These are phyloP conservation scores for Perognathus longimembris DNA, from an alignment of 2,113 vertebrate species.

Conservation along the genomic window DNA sequence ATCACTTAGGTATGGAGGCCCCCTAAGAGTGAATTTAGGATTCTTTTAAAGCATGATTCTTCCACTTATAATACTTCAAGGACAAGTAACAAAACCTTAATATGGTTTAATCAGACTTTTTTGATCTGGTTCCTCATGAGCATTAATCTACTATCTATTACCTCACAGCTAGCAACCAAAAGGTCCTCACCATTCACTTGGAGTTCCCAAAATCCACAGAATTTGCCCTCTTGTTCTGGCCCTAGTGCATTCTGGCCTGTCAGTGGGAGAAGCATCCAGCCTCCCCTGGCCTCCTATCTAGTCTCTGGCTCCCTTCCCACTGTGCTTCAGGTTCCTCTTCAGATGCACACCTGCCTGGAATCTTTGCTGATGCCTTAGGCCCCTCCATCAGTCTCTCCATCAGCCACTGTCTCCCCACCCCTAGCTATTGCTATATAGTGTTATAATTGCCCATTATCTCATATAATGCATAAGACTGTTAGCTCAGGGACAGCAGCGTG, in stretches of 20 bases:
- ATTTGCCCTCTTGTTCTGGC: neutral
- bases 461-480: neutral
- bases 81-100: neutral
- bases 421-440: neutral
- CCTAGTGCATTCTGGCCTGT: accelerated
- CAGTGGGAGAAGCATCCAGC: neutral
- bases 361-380: neutral
- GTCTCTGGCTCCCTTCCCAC: neutral
- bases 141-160: neutral
- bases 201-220: neutral
- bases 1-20: neutral
- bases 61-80: neutral
- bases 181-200: neutral
- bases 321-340: neutral
- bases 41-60: neutral
- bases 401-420: neutral
- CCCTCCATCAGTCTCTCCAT: neutral
- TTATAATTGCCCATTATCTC: neutral
- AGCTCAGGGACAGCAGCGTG: neutral
- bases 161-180: neutral
- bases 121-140: neutral
- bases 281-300: neutral
- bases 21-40: neutral
- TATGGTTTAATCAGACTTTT: neutral
- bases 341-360: neutral